Evolutionary conservation across 2,113 vertebrate species (phyloP), one percentile per base, ranked within the genome.

Genomic region (Hyla sarda): DNA sequence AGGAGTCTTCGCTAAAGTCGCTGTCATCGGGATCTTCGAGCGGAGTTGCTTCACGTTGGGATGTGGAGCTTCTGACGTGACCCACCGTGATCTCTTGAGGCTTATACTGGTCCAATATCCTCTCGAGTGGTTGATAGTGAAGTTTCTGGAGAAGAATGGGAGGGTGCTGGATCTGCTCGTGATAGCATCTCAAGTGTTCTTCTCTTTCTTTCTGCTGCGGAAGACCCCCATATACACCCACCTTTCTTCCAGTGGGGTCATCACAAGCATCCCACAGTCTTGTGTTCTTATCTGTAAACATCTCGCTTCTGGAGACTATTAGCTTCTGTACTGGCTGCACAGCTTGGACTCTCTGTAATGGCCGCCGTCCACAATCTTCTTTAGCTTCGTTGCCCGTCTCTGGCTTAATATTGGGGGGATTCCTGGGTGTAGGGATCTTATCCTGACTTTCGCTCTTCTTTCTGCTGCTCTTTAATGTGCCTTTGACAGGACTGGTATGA

Each of bases 111-210:
- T 73, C 88, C 73, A 94, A 90, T 87, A 93, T 87, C n/a, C 87
- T 92, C 78, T 94, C 92, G 3, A 94, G 89, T 11, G 93, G 92
- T 6, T 92, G 93, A 84, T 90, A 90, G 32, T 81, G 89, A 58
- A 93, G 41, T 62, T 94, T 93, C 82, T 93, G 93, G 25, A 92
- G 93, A 69, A 95, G 89, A 69, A 95, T 91, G 32, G 94, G 94
- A 23, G 93, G 94, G 48, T 96, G 93, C 89, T 98, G 97, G 83
- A 98, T 95, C 85, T 97, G 95, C 90, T 96, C 94, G 87, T 98
- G 96, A 89, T 96, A 98, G 83, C 90, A 90, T 72, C 91, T 94
- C 84, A 98, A 89, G 88, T 96, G 96, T 5, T 92, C 93, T 86
- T 95, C 93, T 45, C 93, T 94, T 71, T 96, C 96, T 37, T 91